Percentiles rank a stretch among this genome's conserved stretches.
These are phyloP conservation scores for Paracanthobrama guichenoti DNA, from an alignment of 2,113 vertebrate species.

Conservation along the genomic window DNA sequence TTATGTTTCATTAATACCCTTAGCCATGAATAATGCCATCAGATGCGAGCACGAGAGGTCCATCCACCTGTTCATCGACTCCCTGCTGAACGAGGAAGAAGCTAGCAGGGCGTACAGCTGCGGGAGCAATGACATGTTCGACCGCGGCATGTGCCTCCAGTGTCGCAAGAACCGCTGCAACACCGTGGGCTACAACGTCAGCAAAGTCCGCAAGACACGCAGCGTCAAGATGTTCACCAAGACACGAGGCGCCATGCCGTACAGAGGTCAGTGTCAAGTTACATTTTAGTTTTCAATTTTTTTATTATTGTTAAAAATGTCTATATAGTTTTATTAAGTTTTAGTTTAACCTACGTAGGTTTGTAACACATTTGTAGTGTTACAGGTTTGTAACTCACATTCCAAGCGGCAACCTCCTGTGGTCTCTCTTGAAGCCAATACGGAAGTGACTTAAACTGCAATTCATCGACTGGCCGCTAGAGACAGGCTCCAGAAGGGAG, in stretches of 20 bases:
- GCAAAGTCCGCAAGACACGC: conserved; percentile 66
- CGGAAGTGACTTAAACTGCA: too few relatives aligned
- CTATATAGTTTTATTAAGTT: not conserved
- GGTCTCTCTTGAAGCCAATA: too few relatives aligned
- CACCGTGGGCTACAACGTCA: conserved; percentile 73
- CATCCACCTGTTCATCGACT: conserved; percentile 79
- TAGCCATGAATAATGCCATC: conserved; percentile 72
- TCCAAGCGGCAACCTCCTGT: too few relatives aligned
- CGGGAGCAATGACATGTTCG: conserved; percentile 68
- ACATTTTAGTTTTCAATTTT: too few relatives aligned
- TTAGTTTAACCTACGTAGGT: too few relatives aligned
- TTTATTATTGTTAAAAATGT: too few relatives aligned
- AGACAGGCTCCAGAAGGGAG: too few relatives aligned
- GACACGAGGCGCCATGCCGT: conserved; percentile 77
- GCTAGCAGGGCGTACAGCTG: conserved; percentile 72
- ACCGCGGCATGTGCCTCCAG: conserved; percentile 76
- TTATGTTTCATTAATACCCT: conserved; percentile 28
- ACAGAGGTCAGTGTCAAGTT: conserved; percentile 69
- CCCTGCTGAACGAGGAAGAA: conserved; percentile 71
- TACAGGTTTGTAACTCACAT: too few relatives aligned
- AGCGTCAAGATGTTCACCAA: conserved; percentile 75
- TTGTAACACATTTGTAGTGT: too few relatives aligned
- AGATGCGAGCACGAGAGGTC: conserved; percentile 80
- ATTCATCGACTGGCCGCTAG: too few relatives aligned
- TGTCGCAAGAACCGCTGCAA: conserved; percentile 76